Evolutionary conservation across 2,797 vertebrate species (phyloP), one percentile per base, ranked within the genome.

Genomic region (Mus spretus): DNA sequence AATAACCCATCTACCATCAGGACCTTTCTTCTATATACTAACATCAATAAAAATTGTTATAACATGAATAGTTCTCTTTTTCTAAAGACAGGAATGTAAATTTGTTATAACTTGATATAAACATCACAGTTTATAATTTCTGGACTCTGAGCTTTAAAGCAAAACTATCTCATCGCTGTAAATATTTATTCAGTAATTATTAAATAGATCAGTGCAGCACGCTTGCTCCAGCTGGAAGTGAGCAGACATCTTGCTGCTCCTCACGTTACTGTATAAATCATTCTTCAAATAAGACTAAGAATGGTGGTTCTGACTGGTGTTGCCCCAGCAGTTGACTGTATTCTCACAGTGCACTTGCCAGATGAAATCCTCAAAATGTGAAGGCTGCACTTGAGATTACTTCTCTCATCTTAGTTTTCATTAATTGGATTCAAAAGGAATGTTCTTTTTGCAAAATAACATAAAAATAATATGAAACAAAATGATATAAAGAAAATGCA

Each of bases 121-220:
- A 94, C 72, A 85, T 63, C 77, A 53, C 55, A 40, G 37, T 96
- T 80, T 86, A 91, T 93, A 85, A 95, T 93, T 85, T 93, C 89
- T 97, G 59, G 61, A 92, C 74, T 91, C 91, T 74, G 77, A 77
- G 61, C 79, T 81, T 92, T 96, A 91, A 94, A 98, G 92, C 89
- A 94, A 92, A 96, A 86, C 44, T 81, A 88, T 89, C 47, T 81
- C 77, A 19, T 82, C 20, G n/a, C 22, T 86, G 89, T 97, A 98
- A 97, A 97, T 97, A 98, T 97, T 97, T 97, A 96, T 55, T 53
- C 11, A 83, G 72, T 61, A 91, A 59, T 87, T 89, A 88, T 90
- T 95, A 97, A 97, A 93, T 89, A 90, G 86, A 96, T 85, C 83
- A 92, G 81, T 75, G 53, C 90, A 92, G 95, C 94, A 13, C 47